Percentiles rank a stretch among this genome's conserved stretches.
Evolutionary conservation across 2,797 vertebrate genomes (phyloP).

Genomic region (Dallia pectoralis): DNA sequence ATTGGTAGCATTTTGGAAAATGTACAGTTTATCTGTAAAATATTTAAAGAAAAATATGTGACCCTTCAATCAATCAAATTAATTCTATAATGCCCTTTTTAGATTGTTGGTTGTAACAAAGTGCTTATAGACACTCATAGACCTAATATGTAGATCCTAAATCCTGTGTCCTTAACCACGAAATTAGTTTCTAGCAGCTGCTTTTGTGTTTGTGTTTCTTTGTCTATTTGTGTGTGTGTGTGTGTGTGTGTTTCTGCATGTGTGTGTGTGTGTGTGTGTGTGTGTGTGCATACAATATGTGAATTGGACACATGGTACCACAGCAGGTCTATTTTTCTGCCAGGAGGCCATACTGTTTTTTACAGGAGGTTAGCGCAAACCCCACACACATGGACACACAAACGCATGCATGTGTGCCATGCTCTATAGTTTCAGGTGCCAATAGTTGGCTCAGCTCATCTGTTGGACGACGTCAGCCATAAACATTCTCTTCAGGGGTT

Average conservation of each 20-base stretch:
- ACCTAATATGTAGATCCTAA: neutral
- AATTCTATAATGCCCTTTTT: too few species aligned
- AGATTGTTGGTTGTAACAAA: too few species aligned
- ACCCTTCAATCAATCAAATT: too few species aligned
- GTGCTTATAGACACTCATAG: too few species aligned
- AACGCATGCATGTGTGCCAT: neutral
- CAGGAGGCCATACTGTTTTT: conserved; percentile 66
- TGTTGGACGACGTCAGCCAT: neutral
- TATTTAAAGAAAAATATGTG: neutral
- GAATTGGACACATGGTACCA: conserved; percentile 64
- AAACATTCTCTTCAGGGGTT: neutral
- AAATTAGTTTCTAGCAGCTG: conserved; percentile 12
- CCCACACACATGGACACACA: conserved; percentile 18
- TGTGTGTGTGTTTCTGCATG: conserved; percentile 30
- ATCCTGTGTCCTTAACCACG: conserved; percentile 18
- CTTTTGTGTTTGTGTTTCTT: conserved; percentile 16
- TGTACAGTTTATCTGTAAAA: neutral
- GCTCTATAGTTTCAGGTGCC: conserved; percentile 1
- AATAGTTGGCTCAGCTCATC: neutral
- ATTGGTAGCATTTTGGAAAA: conserved; percentile 37
- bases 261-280: conserved; percentile 35
- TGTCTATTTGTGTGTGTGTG: conserved; percentile 30
- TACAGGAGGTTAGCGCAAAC: conserved; percentile 45
- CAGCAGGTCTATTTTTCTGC: conserved; percentile 53
- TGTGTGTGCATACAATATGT: neutral